Base-by-base conservation (phyloP, 2,797 vertebrate genomes). In the Gobio occitaniae region DNA sequence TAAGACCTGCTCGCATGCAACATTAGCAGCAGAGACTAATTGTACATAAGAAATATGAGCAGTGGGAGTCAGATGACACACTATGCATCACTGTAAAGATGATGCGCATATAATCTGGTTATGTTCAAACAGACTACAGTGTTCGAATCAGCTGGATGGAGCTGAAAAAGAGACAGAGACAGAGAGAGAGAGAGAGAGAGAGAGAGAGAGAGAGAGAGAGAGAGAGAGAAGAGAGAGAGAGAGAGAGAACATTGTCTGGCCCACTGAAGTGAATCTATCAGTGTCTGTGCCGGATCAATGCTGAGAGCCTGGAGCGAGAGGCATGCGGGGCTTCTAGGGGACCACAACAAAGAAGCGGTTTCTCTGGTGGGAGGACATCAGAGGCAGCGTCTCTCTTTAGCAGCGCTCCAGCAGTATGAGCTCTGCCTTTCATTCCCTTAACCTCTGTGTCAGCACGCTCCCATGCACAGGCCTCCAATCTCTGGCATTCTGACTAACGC, bases 331-430 rank as follows among this genome's bases (percentile, higher is more conserved):
- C 94, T 91, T 92, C 88, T 86, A 88, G 93, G 94, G 90, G 93
- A 93, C 94, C 93, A 93, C 93, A 94, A 93, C 93, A 94, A 95
- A 94, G 93, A 91, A 91, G 90, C 93, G 91, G 92, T 91, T 92
- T 94, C 93, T 94, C 94, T 94, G 91, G 94, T 95, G 94, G 94
- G 94, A 94, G 93, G 93, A 94, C 93, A 94, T 95, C 93, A 95
- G 92, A 95, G 88, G 90, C 90, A 92, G 90, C 59, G 80, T 87
- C 91, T 94, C 91, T 93, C 94, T 95, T 94, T 94, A 93, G 94
- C 93, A 92, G 87, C 88, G 88, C 93, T 94, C 93, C 94, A 94
- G 92, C 91, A 94, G 93, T 78, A 92, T 92, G 93, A 91, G 87
- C 89, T 89, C 91, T 92, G 89, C 88, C 91, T 94, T 93, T 93